These are phyloP conservation scores for Cyphomyrus plagiostoma DNA, from an alignment of 2,113 vertebrate species.

Conservation along the genomic window DNA sequence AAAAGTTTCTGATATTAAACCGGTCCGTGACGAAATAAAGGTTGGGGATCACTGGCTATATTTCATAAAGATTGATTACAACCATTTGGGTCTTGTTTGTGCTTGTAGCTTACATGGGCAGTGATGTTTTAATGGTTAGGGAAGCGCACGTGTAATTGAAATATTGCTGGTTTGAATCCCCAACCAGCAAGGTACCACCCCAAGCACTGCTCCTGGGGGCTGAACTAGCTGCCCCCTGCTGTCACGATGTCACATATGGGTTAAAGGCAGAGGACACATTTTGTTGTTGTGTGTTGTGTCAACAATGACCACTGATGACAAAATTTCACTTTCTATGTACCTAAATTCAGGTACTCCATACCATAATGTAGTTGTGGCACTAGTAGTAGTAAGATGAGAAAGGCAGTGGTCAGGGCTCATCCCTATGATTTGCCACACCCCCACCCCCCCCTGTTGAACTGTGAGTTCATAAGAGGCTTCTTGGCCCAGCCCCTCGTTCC, in stretches of 20 bases:
- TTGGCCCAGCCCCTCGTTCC: conserved; percentile 56
- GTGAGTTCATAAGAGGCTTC: conserved; percentile 25
- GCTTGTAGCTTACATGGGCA: not conserved
- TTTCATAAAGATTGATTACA: not conserved
- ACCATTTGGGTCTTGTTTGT: not conserved
- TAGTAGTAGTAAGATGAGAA: not conserved
- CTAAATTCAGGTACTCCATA: not conserved
- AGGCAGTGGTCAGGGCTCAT: conserved; percentile 25
- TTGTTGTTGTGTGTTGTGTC: too few relatives aligned
- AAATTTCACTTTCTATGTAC: not conserved
- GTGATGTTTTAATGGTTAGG: too few relatives aligned
- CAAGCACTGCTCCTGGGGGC: too few relatives aligned
- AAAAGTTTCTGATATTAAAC: too few relatives aligned
- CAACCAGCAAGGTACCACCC: not conserved
- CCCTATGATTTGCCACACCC: conserved; percentile 21
- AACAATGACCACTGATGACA: too few relatives aligned
- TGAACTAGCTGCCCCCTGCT: not conserved
- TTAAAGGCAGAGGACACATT: too few relatives aligned
- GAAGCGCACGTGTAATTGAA: not conserved
- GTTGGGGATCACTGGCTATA: not conserved
- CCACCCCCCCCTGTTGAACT: not conserved
- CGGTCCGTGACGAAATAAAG: too few relatives aligned
- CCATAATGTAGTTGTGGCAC: not conserved
- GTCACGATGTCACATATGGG: not conserved
- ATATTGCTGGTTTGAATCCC: not conserved